Evolutionary conservation across 2,888 invertebrate species (phyloP).

Genomic region (Epinotia demarniana): DNA sequence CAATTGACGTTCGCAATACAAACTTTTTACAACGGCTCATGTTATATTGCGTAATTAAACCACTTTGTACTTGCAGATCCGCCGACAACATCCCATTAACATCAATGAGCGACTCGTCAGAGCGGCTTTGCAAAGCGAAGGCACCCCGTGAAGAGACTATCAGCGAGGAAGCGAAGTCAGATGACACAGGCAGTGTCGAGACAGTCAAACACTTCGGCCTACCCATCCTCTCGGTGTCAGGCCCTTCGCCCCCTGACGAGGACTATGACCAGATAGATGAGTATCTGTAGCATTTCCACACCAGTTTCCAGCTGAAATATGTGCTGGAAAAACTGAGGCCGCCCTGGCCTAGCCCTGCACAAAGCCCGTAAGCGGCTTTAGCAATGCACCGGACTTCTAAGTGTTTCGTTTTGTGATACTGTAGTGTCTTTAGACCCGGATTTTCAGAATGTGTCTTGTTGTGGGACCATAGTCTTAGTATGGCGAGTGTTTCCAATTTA

Average conservation of each 20-base stretch:
- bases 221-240: slow-evolving; percentile 91
- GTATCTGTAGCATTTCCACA: slow-evolving; percentile 86
- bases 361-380: slow-evolving; percentile 68
- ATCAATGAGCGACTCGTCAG: slow-evolving; percentile 79
- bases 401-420: slow-evolving; percentile 36
- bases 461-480: slow-evolving; percentile 75
- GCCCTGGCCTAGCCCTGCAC: slow-evolving; percentile 75
- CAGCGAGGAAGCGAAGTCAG: slow-evolving; percentile 78
- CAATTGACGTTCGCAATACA: no score
- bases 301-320: slow-evolving; percentile 81
- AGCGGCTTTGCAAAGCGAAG: slow-evolving; percentile 79
- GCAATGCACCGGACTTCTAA: slow-evolving; percentile 40
- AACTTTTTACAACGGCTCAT: no score
- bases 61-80: slow-evolving; percentile 63
- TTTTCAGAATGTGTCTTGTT: slow-evolving; percentile 69
- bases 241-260: slow-evolving; percentile 91
- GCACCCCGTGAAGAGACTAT: slow-evolving; percentile 76
- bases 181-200: slow-evolving; percentile 78
- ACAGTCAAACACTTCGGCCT: slow-evolving; percentile 87
- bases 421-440: slow-evolving; percentile 51
- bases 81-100: slow-evolving; percentile 81
- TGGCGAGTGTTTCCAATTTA: slow-evolving; percentile 50
- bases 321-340: slow-evolving; percentile 80
- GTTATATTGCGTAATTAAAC: background rate
- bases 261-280: slow-evolving; percentile 86